phyloP scores from a whole-genome alignment of 2,113 vertebrate genomes.

The Bubo bubo region DNA sequence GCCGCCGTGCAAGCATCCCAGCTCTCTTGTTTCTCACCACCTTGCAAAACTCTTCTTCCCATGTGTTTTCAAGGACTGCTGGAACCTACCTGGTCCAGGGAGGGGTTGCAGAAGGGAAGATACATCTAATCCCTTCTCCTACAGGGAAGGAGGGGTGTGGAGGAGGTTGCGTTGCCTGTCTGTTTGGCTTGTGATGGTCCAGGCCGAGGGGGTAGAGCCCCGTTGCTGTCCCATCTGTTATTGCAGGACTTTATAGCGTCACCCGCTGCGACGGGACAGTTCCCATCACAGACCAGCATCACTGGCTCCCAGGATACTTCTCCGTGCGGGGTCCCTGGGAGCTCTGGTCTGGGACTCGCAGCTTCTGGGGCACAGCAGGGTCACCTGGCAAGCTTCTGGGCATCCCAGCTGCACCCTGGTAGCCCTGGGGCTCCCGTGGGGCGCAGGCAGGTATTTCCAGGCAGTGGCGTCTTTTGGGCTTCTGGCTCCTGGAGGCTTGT shows the following conservation, averaged over 20 bases:
- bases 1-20: accelerated
- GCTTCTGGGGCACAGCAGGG: neutral
- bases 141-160: neutral
- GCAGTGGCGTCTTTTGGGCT: neutral
- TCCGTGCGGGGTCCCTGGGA: neutral
- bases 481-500: neutral
- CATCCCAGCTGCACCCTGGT: accelerated
- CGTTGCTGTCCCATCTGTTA: neutral
- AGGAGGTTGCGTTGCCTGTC: neutral
- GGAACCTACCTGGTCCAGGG: neutral
- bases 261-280: neutral
- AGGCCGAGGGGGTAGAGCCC: neutral
- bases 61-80: neutral
- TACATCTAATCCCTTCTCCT: neutral
- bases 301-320: neutral
- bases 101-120: neutral
- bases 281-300: neutral
- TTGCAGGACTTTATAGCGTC: neutral
- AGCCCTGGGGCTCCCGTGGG: neutral
- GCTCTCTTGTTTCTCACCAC: neutral
- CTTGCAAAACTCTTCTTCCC: neutral
- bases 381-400: neutral
- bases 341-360: neutral
- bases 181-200: neutral
- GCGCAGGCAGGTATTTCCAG: neutral